Evolutionary conservation across 2,888 invertebrate genomes (phyloP), one percentile per base, ranked within the genome.

Genomic region (Cephalotes varians): DNA sequence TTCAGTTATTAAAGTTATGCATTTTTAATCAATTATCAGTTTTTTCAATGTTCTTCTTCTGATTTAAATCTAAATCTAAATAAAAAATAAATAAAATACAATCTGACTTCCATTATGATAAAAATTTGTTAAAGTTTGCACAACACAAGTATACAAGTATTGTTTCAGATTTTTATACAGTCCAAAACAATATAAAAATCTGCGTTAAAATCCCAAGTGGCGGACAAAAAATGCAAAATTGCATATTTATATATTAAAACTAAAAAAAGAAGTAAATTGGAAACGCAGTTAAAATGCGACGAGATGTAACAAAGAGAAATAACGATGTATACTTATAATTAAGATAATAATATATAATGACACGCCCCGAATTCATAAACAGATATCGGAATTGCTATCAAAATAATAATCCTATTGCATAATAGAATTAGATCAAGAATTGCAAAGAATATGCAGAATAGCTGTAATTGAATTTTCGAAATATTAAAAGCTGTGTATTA

Each of bases 241-340:
- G n/a, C n/a, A n/a, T n/a, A n/a, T n/a, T n/a, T n/a, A 10, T 56
- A 56, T 37, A 37, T 37, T 58, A 58, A 54, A 54, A 71, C 12
- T n/a, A 1, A 60, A 34, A 34, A 71, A 15, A 51, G 5, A 34
- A 5, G 1, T 12, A 28, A 12, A 28, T 18, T 18, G 7, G 7
- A 12, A 31, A 69, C 34, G 34, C 34, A 3, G 34, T 34, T 34
- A 3, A 34, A 21, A 71, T 51, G 1, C 9, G 9, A 18, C 18
- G 12, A 31, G 21, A 49, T 49, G 9, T 25, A 15, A 67, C 12
- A n/a, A n/a, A 67, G 4, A 37, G 64, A 64, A 0, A 21, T 54
- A 71, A 54, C 34, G 3, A 54, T n/a, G n/a, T n/a, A n/a, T n/a
- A n/a, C 5, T 34, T 21, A 54, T 54, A 34, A 34, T 34, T 34